Conservation (phyloP, 2,797 vertebrate genomes). For the Chromis chromis region DNA sequence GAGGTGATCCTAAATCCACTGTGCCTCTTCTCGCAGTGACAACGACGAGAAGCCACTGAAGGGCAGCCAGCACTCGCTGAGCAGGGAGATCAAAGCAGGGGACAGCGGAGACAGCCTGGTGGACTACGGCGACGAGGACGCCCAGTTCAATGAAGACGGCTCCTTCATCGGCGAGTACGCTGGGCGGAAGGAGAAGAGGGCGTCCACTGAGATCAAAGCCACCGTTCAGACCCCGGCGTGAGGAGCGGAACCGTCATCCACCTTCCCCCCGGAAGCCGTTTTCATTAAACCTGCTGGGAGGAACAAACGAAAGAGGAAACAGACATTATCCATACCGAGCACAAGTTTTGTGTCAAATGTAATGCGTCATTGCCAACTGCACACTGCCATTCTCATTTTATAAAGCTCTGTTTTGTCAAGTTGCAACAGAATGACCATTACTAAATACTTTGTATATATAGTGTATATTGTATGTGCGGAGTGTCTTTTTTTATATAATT, state of each 20-base stretch:
- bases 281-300: constrained; percentile 67
- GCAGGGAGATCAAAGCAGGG: constrained; percentile 89
- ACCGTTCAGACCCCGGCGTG: constrained; percentile 81
- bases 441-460: constrained; percentile 83
- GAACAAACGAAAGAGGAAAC: constrained; percentile 60
- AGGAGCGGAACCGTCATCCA: constrained; percentile 50
- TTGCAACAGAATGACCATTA: constrained; percentile 78
- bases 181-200: constrained; percentile 90
- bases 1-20: constrained; percentile 66
- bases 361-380: constrained; percentile 79
- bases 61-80: constrained; percentile 91
- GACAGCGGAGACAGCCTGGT: constrained; percentile 96
- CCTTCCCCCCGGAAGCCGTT: constrained; percentile 45
- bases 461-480: constrained; percentile 77
- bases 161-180: constrained; percentile 97
- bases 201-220: constrained; percentile 89
- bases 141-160: constrained; percentile 96
- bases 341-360: constrained; percentile 74
- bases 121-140: constrained; percentile 94
- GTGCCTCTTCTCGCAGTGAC: constrained; percentile 84
- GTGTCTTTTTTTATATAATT: constrained; percentile 75
- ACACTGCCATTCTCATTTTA: constrained; percentile 80
- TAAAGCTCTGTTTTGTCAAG: constrained; percentile 75
- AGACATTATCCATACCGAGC: constrained; percentile 71
- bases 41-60: constrained; percentile 97